phyloP scores from a whole-genome alignment of 2,113 vertebrate species.

The Indri indri region DNA sequence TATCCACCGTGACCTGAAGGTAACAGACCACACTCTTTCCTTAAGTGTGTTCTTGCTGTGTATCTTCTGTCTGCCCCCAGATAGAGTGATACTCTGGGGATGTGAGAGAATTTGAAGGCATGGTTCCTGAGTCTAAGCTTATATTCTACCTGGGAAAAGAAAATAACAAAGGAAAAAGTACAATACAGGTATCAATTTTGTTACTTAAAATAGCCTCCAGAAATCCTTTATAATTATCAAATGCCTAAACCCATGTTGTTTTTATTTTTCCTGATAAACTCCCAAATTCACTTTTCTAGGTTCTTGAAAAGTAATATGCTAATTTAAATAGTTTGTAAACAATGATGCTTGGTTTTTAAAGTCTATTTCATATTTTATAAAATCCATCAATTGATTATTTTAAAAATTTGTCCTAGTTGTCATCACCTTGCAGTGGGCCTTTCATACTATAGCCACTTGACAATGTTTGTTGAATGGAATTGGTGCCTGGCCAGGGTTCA shows the following conservation, averaged over 20 bases:
- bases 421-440: neutral
- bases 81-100: neutral
- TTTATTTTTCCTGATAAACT: neutral
- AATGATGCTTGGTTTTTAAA: neutral
- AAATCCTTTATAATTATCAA: constrained; percentile 36
- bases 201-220: constrained; percentile 7
- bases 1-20: constrained; percentile 97
- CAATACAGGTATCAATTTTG: neutral
- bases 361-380: constrained; percentile 9
- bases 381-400: neutral
- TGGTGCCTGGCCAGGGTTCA: neutral
- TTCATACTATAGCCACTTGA: neutral
- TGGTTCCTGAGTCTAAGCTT: neutral
- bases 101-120: neutral
- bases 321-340: constrained; percentile 38
- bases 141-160: neutral
- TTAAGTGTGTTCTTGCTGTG: neutral
- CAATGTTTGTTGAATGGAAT: neutral
- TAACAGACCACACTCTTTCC: constrained; percentile 58
- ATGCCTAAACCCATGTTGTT: neutral
- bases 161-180: neutral
- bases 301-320: constrained; percentile 26
- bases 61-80: neutral
- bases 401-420: neutral
- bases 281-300: neutral